Evolutionary conservation across 1,140 invertebrate species (phyloP).

Genomic region (Drosophila elegans): DNA sequence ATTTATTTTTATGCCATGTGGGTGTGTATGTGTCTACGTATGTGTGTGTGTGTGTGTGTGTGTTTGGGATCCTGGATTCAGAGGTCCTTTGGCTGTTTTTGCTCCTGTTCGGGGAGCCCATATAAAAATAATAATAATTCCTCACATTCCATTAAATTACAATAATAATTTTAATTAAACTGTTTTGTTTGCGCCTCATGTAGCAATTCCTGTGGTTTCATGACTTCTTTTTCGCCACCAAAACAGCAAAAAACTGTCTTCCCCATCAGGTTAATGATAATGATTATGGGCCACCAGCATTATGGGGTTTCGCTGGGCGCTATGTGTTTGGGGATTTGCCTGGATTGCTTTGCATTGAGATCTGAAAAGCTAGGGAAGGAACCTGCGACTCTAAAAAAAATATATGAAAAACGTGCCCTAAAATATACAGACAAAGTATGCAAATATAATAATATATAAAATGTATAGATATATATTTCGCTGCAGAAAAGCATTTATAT

Average conservation of each 20-base stretch:
- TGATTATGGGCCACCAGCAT: constrained; percentile 36
- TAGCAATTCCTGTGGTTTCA: constrained; percentile 57
- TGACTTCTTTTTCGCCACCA: constrained; percentile 53
- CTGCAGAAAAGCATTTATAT: no score
- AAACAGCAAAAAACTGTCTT: constrained; percentile 30
- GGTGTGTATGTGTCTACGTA: constrained; percentile 1
- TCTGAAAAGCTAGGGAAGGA: not conserved
- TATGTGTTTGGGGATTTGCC: constrained; percentile 11
- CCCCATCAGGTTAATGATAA: constrained; percentile 50
- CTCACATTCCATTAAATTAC: constrained; percentile 82
- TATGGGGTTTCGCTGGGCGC: constrained; percentile 11
- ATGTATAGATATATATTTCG: no score
- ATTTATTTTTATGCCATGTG: constrained; percentile 76
- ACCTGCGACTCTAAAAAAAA: not conserved
- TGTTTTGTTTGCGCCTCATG: constrained; percentile 73
- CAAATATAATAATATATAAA: no score
- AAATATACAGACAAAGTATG: not conserved
- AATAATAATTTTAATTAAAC: constrained; percentile 84
- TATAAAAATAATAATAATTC: constrained; percentile 80
- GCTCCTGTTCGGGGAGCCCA: constrained; percentile 15
- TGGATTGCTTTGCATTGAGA: constrained; percentile 9
- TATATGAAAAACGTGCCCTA: no score
- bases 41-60: constrained; percentile 32
- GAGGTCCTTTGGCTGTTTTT: constrained; percentile 18
- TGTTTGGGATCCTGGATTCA: not conserved